phyloP scores from a whole-genome alignment of 2,888 invertebrate species.

The Lomographa bimaculata region DNA sequence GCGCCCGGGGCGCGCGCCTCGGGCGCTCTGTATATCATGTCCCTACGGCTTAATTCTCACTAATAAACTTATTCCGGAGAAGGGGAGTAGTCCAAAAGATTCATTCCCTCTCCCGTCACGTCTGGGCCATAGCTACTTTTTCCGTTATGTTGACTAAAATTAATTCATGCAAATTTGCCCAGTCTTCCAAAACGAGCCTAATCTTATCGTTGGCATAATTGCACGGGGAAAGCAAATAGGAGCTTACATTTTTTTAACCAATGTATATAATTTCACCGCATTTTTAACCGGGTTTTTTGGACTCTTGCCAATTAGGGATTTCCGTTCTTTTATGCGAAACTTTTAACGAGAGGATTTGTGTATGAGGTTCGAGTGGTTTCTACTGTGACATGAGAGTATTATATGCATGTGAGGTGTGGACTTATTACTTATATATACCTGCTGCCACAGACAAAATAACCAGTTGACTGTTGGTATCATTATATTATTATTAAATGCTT shows the following conservation, averaged over 20 bases:
- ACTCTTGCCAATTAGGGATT: conserved; percentile 42
- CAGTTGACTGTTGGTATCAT: no score
- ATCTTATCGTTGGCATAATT: conserved; percentile 66
- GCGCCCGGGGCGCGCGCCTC: no score
- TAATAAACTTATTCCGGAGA: conserved; percentile 18
- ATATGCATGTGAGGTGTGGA: background rate
- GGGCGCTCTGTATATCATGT: no score
- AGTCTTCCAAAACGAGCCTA: conserved; percentile 63
- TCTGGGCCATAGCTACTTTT: conserved; percentile 48
- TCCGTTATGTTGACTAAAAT: conserved; percentile 57
- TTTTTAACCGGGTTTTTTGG: conserved; percentile 32
- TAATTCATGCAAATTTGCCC: conserved; percentile 67
- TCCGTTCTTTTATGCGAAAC: conserved; percentile 9
- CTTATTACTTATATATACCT: no score
- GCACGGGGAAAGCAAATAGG: conserved; percentile 49
- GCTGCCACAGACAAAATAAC: no score
- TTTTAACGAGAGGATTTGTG: conserved; percentile 6
- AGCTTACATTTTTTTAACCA: conserved; percentile 41
- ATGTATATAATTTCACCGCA: background rate
- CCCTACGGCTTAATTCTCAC: conserved; percentile 14
- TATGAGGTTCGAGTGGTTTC: background rate
- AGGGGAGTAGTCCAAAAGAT: conserved; percentile 31
- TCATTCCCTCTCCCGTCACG: conserved; percentile 57
- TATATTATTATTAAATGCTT: no score
- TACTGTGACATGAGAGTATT: background rate